phyloP scores from a whole-genome alignment of 2,888 invertebrate genomes.

The Scelioninae gen. 1 region DNA sequence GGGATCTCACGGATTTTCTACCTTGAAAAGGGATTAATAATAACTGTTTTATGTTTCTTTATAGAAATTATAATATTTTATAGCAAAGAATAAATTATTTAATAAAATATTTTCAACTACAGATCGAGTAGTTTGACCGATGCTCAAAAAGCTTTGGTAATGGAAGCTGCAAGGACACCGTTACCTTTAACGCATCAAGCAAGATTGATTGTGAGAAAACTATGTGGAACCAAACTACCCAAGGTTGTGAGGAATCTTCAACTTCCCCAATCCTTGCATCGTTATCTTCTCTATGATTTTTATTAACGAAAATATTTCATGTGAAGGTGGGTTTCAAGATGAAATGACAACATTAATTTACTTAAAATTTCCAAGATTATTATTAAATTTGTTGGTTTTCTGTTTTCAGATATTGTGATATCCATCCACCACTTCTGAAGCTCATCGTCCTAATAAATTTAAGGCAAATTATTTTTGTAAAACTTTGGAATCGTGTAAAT shows the following conservation, averaged over 20 bases:
- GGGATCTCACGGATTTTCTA: neutral
- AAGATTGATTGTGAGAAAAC: conserved; percentile 86
- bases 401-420: conserved; percentile 57
- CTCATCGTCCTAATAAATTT: conserved; percentile 33
- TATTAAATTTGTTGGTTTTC: conserved; percentile 1
- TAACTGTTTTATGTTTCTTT: too few species aligned
- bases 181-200: conserved; percentile 88
- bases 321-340: too few species aligned
- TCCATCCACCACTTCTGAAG: conserved; percentile 1
- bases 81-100: too few species aligned
- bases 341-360: too few species aligned
- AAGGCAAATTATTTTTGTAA: conserved; percentile 48
- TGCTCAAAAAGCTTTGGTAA: conserved; percentile 88
- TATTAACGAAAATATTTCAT: conserved; percentile 72
- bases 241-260: conserved; percentile 87
- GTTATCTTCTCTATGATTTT: conserved; percentile 89
- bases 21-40: too few species aligned
- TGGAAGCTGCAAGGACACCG: conserved; percentile 88
- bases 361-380: too few species aligned
- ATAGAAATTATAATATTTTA: too few species aligned
- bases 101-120: too few species aligned
- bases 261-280: conserved; percentile 88
- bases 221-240: conserved; percentile 86
- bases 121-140: conserved; percentile 88
- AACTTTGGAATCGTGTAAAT: conserved; percentile 26